Conservation (phyloP, 2,113 vertebrate genomes). For the Gobiocypris rarus region DNA sequence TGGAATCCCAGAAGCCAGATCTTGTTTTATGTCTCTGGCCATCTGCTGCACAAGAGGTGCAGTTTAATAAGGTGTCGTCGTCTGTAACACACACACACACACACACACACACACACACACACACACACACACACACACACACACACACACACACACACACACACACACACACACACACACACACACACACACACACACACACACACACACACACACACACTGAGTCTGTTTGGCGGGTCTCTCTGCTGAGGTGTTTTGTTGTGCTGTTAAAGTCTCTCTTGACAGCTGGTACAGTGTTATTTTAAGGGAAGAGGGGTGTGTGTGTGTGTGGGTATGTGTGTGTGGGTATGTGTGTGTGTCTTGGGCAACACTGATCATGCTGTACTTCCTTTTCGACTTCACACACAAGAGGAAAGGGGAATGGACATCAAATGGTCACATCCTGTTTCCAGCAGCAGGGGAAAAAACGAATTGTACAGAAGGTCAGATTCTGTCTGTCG, state of each 20-base stretch:
- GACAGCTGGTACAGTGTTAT: constrained; percentile 44
- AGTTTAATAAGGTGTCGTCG: constrained; percentile 39
- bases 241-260: constrained; percentile 24
- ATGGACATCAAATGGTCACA: constrained; percentile 52
- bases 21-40: constrained; percentile 24
- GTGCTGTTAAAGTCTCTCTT: constrained; percentile 12
- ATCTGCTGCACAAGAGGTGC: constrained; percentile 40
- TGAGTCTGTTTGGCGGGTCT: too few relatives aligned
- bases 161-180: not conserved
- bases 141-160: not conserved
- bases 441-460: constrained; percentile 36
- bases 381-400: constrained; percentile 50
- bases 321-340: constrained; percentile 4
- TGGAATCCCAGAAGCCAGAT: not conserved
- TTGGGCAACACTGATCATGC: constrained; percentile 22
- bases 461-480: constrained; percentile 8
- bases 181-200: constrained; percentile 13
- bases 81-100: constrained; percentile 27
- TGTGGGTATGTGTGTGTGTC: constrained; percentile 23
- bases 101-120: not conserved
- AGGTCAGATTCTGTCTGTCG: not conserved
- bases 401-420: constrained; percentile 41
- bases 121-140: not conserved
- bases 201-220: not conserved
- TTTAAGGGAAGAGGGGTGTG: constrained; percentile 43